Percentiles rank a stretch among this genome's conserved stretches.
Conservation (phyloP, 1,140 invertebrate genomes). For the Atta colombica region DNA sequence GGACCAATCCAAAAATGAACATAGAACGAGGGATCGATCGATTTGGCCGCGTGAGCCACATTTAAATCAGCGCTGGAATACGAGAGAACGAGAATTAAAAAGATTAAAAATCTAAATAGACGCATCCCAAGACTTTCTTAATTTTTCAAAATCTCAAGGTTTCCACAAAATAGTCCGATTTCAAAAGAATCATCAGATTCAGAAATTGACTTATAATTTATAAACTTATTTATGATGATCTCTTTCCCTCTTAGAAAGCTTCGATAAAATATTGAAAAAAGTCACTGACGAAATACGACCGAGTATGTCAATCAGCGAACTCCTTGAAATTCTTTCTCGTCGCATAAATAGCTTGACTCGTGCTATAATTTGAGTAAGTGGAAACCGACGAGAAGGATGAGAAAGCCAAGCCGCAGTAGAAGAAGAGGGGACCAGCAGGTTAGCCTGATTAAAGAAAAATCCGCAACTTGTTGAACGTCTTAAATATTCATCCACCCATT, state of each 20-base stretch:
- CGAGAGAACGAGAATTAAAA: too few species aligned
- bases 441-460: slow-evolving; percentile 86
- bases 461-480: slow-evolving; percentile 86
- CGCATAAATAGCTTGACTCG: slow-evolving; percentile 52
- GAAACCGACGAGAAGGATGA: slow-evolving; percentile 42
- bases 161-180: neutral
- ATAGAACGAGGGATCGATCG: slow-evolving; percentile 68
- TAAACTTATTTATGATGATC: neutral
- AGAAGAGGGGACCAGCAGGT: slow-evolving; percentile 45
- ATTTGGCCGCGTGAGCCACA: slow-evolving; percentile 64
- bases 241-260: neutral
- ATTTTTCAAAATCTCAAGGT: neutral
- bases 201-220: neutral
- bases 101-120: neutral
- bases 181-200: neutral
- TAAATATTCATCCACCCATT: slow-evolving; percentile 85
- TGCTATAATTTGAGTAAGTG: slow-evolving; percentile 66
- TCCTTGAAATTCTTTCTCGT: slow-evolving; percentile 46
- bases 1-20: slow-evolving; percentile 75
- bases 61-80: slow-evolving; percentile 62
- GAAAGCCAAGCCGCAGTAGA: slow-evolving; percentile 2
- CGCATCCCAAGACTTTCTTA: neutral
- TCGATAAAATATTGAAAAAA: neutral
- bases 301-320: slow-evolving; percentile 22
- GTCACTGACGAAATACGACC: neutral